phyloP scores from a whole-genome alignment of 2,797 vertebrate species.

The Silurus aristotelis region DNA sequence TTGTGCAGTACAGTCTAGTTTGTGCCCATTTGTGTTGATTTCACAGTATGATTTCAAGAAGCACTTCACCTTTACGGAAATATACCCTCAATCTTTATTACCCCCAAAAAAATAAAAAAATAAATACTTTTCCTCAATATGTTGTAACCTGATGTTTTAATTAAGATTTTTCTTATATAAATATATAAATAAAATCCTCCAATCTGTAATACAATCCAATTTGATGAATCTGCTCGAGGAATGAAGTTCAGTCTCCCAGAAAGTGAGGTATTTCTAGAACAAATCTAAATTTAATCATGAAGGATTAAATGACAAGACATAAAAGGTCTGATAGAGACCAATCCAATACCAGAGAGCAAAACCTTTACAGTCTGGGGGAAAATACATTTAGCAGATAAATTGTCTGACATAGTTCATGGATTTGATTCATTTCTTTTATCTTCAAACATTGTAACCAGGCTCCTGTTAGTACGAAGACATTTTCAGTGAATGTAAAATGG shows the following conservation, averaged over 20 bases:
- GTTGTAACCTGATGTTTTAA: not conserved
- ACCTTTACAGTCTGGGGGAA: not conserved
- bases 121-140: not conserved
- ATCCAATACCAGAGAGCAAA: constrained; percentile 10
- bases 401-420: not conserved
- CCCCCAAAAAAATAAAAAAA: not conserved
- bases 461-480: not conserved
- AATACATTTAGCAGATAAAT: not conserved
- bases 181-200: not conserved
- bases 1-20: too few species aligned
- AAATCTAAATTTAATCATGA: constrained; percentile 11
- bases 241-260: not conserved
- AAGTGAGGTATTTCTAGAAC: not conserved
- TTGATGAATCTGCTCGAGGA: not conserved
- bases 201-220: not conserved
- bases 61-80: not conserved
- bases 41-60: not conserved
- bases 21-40: too few species aligned
- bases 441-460: not conserved
- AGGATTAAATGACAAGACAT: not conserved
- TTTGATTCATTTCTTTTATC: not conserved
- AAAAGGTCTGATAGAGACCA: not conserved
- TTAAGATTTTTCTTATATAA: not conserved
- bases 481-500: not conserved
- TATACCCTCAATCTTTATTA: not conserved